Base-by-base conservation (phyloP, 2,888 invertebrate species). In the Zygothrica quintamaculata region DNA sequence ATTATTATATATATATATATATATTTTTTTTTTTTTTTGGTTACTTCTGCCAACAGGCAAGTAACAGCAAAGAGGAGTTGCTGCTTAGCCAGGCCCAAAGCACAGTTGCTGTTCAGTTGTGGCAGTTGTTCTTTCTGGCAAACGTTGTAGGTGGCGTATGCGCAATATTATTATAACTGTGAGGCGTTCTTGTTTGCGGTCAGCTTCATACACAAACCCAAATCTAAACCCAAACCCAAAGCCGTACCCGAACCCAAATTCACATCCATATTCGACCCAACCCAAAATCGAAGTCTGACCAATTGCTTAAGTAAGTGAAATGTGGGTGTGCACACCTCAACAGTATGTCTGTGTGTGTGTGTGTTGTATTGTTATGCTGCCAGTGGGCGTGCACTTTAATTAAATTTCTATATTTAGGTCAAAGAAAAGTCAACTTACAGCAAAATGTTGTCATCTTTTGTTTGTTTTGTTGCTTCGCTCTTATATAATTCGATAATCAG, bases 121-220 rank as follows among this genome's bases (percentile, higher is more conserved):
- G 36, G 37, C 15, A 44, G 48, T 43, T 39, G 43, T 18, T 53
- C 12, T 39, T 43, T 39, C 37, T 18, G 42, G 15, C 43, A 39
- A 37, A 65, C 65, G 76, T 75, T 85, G 82, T 85, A 79, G 82
- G 85, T 82, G 85, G 85, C 85, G 82, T 82, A 85, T 86, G 84
- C 84, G 74, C 84, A 74, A 84, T 86, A 76, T 84, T 77, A 82
- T 81, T 81, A 80, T 84, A 80, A 74, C 79, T 84, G 84, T 80
- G 65, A 74, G 84, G 77, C 77, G 70, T 77, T 75, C 69, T 84
- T 61, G 84, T 78, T 84, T 84, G 79, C 74, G 79, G 79, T 79
- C 84, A 79, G 71, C 80, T 84, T 81, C n/a, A n/a, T n/a, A n/a
- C n/a, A n/a, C n/a, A n/a, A 84, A 79, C 77, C 77, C 82, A 75